Base-by-base conservation (phyloP, 2,888 invertebrate genomes). In the Drosophila rellima region DNA sequence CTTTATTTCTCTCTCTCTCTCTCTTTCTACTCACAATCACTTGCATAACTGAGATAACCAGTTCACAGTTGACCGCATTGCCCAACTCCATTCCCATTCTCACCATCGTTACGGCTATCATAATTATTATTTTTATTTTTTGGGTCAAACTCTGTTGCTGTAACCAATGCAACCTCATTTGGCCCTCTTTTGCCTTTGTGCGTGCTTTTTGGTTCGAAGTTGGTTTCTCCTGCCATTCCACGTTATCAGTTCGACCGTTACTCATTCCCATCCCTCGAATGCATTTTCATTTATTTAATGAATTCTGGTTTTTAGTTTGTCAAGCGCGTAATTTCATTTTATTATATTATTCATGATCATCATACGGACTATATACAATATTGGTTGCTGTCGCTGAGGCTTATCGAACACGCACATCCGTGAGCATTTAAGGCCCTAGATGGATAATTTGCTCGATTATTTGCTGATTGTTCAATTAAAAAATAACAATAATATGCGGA, bases 61-160 rank as follows among this genome's bases (percentile, higher is more conserved):
- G 51, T 51, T 37, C 35, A 11, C 63, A 61, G 62, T 63, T 81
- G 74, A 73, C 78, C 78, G 69, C 81, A 78, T 71, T 55, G 63
- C 37, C 56, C 66, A 48, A 26, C 26, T 26, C 26, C 26, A 26
- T 7, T 26, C 26, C 26, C 51, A 45, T 33, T 48, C 17, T 33
- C 20, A 26, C 51, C 55, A 26, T 37, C 39, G 31, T 44, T 51
- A 40, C 48, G 18, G 18, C 35, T n/a, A 35, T 35, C 23, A 65
- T 56, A 56, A 71, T 71, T 47, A 77, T 75, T 33, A 39, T 17
- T 54, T 15, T 31, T 37, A 23, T 57, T 68, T 73, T 73, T 57
- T 73, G 68, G 73, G 73, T 61, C 33, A 67, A 50, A 50, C 5
- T 33, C 33, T 20, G 35, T 13, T 51, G 10, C 44, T 52, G 11